These are phyloP conservation scores for Sander lucioperca DNA, from an alignment of 2,113 vertebrate genomes.

Conservation along the genomic window DNA sequence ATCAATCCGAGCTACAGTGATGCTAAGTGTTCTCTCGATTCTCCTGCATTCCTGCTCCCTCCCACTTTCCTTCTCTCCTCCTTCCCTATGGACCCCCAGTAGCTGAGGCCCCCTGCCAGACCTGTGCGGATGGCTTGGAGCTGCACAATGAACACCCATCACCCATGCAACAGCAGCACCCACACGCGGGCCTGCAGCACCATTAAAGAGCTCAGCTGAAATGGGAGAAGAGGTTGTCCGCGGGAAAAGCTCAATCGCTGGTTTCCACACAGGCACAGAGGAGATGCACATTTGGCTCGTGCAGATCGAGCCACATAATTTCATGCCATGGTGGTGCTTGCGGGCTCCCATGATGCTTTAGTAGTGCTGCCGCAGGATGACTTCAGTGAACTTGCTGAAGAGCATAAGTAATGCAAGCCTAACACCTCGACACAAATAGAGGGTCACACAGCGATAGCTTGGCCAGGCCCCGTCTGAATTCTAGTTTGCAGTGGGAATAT, in stretches of 20 bases:
- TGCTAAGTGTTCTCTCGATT: constrained; percentile 33
- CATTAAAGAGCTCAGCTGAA: constrained; percentile 47
- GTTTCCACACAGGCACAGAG: constrained; percentile 47
- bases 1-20: constrained; percentile 52
- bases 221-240: constrained; percentile 39
- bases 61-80: not conserved
- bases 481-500: constrained; percentile 5
- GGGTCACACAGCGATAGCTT: constrained; percentile 31
- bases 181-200: constrained; percentile 45
- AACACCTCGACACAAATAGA: constrained; percentile 26
- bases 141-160: constrained; percentile 37
- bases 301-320: constrained; percentile 45
- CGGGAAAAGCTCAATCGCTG: constrained; percentile 36
- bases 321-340: constrained; percentile 32
- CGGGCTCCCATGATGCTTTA: constrained; percentile 29
- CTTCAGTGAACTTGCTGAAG: constrained; percentile 32
- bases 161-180: constrained; percentile 46
- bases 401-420: constrained; percentile 27
- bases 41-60: constrained; percentile 5
- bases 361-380: constrained; percentile 16
- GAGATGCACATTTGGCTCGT: constrained; percentile 46
- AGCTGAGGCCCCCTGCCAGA: constrained; percentile 42
- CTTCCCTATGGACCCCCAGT: constrained; percentile 15
- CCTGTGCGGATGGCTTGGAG: constrained; percentile 36
- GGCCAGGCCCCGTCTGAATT: constrained; percentile 1